phyloP scores from a whole-genome alignment of 1,140 invertebrate genomes.

The Zaprionus taronus region DNA sequence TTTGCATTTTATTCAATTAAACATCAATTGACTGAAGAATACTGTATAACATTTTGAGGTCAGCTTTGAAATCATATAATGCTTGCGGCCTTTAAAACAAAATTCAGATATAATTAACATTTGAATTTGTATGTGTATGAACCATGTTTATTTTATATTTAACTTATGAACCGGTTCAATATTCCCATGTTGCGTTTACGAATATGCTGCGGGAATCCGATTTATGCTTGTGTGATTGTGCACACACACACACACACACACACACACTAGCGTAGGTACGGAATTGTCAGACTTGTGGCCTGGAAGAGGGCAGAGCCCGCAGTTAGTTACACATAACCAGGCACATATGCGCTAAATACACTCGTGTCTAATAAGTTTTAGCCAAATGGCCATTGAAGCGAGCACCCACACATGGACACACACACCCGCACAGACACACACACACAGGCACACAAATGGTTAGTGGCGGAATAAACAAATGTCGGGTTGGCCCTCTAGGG shows the following conservation, averaged over 20 bases:
- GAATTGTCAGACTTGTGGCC: conserved; percentile 2
- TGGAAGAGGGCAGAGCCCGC: conserved; percentile 34
- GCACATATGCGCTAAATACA: conserved; percentile 75
- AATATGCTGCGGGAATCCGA: conserved; percentile 54
- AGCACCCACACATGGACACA: conserved; percentile 48
- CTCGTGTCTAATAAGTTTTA: conserved; percentile 81
- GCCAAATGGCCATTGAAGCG: conserved; percentile 71
- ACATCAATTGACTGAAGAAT: neutral
- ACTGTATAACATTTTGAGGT: neutral
- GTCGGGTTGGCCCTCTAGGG: conserved; percentile 54
- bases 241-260: conserved; percentile 8
- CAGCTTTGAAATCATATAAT: too few species aligned
- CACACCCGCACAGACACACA: conserved; percentile 1
- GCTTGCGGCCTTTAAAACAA: neutral
- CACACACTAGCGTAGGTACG: neutral
- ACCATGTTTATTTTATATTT: neutral
- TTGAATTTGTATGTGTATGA: neutral
- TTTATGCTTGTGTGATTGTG: conserved; percentile 51
- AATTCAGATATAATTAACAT: neutral
- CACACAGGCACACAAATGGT: neutral
- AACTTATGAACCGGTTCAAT: neutral
- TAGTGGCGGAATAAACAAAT: conserved; percentile 64
- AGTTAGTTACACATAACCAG: conserved; percentile 64
- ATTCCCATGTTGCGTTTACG: neutral
- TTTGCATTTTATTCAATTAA: neutral